Conservation (phyloP, 35 echinoderm and acorn worm species). For the Apostichopus californicus region DNA sequence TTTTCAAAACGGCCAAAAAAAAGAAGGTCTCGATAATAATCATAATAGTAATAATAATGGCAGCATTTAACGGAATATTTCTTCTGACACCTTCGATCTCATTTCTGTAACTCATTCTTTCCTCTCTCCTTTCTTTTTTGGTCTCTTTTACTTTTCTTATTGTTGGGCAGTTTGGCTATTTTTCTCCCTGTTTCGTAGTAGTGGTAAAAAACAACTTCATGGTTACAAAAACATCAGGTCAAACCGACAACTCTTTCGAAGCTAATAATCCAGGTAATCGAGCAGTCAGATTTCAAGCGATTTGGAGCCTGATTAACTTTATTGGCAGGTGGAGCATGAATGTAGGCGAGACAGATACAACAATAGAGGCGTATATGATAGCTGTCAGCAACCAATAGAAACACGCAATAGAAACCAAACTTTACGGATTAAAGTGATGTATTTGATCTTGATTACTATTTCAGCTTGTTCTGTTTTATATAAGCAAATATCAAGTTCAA, state of each 20-base stretch:
- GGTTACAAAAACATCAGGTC: conserved; percentile 22
- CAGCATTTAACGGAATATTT: neutral
- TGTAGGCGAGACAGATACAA: neutral
- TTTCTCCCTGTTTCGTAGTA: neutral
- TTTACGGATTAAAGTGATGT: neutral
- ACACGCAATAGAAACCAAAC: conserved; percentile 12
- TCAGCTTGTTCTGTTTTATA: too few species aligned
- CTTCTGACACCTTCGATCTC: neutral
- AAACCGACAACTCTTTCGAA: neutral
- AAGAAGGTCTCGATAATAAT: neutral
- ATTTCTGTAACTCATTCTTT: conserved; percentile 1
- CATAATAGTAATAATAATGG: neutral
- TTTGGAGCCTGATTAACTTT: conserved; percentile 12
- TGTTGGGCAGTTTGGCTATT: neutral
- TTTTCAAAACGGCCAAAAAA: neutral
- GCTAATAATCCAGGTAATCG: conserved; percentile 6
- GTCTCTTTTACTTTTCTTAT: neutral
- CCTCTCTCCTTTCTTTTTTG: neutral
- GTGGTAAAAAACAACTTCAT: conserved; percentile 21
- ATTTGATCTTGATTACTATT: neutral
- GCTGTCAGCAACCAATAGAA: conserved; percentile 14
- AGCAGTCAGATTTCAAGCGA: conserved; percentile 31
- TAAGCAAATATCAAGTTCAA: too few species aligned
- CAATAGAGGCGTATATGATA: conserved; percentile 28
- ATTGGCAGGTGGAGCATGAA: conserved; percentile 30